These are phyloP conservation scores for Hypomecis atomaria DNA, from an alignment of 2,888 invertebrate species.

Conservation along the genomic window DNA sequence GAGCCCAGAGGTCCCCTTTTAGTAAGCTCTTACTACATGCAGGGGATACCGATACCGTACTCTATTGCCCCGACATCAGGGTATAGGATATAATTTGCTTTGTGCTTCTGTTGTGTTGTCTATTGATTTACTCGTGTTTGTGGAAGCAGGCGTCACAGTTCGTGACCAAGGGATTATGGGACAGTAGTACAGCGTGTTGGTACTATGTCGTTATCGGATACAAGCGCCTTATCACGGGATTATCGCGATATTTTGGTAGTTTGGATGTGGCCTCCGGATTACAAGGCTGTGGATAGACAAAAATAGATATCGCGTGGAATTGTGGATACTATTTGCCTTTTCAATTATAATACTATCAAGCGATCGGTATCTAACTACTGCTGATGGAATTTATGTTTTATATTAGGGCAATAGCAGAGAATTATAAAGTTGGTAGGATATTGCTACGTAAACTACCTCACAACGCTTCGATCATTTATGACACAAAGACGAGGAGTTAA, in stretches of 20 bases:
- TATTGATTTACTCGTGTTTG: too few species aligned
- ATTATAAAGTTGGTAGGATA: background rate
- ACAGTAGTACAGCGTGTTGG: background rate
- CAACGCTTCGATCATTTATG: too few species aligned
- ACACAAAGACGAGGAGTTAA: too few species aligned
- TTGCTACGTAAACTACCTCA: too few species aligned
- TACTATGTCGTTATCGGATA: constrained; percentile 12
- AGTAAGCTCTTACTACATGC: too few species aligned
- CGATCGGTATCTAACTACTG: background rate
- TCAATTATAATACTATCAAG: constrained; percentile 1
- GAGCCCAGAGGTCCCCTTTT: too few species aligned
- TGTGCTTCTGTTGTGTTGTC: too few species aligned
- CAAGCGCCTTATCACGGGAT: constrained; percentile 24
- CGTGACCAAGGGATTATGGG: background rate
- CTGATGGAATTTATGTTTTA: constrained; percentile 2
- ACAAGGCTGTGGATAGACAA: constrained; percentile 3
- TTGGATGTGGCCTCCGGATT: constrained; percentile 30
- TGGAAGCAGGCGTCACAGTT: too few species aligned
- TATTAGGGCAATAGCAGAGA: constrained; percentile 22
- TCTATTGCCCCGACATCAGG: too few species aligned
- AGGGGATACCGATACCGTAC: too few species aligned
- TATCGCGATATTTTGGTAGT: constrained; percentile 22
- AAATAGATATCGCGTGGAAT: constrained; percentile 15
- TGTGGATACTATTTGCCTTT: too few species aligned
- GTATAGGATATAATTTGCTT: too few species aligned